phyloP scores from a whole-genome alignment of 2,888 invertebrate species.

The Polylopha cassiicola region DNA sequence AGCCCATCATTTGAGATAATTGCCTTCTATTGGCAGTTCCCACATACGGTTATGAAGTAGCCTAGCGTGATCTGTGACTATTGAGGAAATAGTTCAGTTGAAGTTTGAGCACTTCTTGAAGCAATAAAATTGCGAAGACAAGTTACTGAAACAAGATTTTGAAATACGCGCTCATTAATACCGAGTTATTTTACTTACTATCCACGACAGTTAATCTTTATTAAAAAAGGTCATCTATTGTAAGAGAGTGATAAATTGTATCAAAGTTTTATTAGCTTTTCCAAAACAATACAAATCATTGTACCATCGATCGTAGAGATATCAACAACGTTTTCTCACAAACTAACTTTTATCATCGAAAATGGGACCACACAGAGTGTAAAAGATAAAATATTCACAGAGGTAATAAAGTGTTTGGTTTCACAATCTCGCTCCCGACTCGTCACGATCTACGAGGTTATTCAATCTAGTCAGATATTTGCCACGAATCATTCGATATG shows the following conservation, averaged over 20 bases:
- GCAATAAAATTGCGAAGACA: too few relatives aligned
- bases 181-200: too few relatives aligned
- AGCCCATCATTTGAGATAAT: slow-evolving; percentile 19
- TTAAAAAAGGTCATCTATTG: too few relatives aligned
- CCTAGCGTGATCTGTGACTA: slow-evolving; percentile 14
- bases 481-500: slow-evolving; percentile 36
- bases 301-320: slow-evolving; percentile 10
- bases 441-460: slow-evolving; percentile 35
- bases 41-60: slow-evolving; percentile 17
- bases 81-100: background rate
- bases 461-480: slow-evolving; percentile 29
- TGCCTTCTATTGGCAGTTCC: slow-evolving; percentile 13
- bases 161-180: too few relatives aligned
- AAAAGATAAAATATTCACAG: slow-evolving; percentile 23
- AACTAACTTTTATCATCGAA: slow-evolving; percentile 25
- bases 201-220: too few relatives aligned
- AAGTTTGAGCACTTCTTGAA: too few relatives aligned
- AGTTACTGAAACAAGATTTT: too few relatives aligned
- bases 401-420: slow-evolving; percentile 31
- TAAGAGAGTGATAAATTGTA: too few relatives aligned
- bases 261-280: too few relatives aligned
- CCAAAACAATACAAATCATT: slow-evolving; percentile 9
- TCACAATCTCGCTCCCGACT: slow-evolving; percentile 29
- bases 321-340: slow-evolving; percentile 3
- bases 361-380: slow-evolving; percentile 41